Percentiles rank a stretch among this genome's conserved stretches.
Evolutionary conservation across 2,888 invertebrate species (phyloP).

Genomic region (Ethmia dodecea): DNA sequence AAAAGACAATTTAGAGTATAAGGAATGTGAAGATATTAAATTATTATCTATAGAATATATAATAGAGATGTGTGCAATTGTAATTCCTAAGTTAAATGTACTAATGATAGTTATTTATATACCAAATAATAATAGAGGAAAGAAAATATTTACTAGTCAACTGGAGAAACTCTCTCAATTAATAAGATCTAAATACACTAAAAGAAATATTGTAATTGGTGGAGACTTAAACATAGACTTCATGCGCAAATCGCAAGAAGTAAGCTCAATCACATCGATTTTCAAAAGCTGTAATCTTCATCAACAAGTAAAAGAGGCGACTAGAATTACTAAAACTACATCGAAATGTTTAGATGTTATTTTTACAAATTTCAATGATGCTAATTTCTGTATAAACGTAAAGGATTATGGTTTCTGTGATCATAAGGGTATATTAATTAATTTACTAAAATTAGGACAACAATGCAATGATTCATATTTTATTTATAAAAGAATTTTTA

Average conservation of each 20-base stretch:
- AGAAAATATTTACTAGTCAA: conserved; percentile 12
- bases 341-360: conserved; percentile 16
- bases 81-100: conserved; percentile 10
- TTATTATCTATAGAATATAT: conserved; percentile 15
- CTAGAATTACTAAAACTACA: conserved; percentile 9
- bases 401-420: conserved; percentile 14
- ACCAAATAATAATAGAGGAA: conserved; percentile 14
- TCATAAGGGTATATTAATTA: conserved; percentile 10
- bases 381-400: neutral
- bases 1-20: conserved; percentile 12
- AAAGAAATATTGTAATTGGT: conserved; percentile 16
- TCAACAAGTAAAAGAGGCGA: conserved; percentile 14
- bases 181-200: conserved; percentile 10
- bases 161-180: conserved; percentile 9
- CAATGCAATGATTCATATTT: neutral
- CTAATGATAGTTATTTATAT: conserved; percentile 18
- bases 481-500: conserved; percentile 2
- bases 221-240: conserved; percentile 14
- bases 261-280: conserved; percentile 2
- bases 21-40: conserved; percentile 10
- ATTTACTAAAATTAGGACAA: neutral
- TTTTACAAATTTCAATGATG: conserved; percentile 14
- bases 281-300: conserved; percentile 14
- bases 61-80: conserved; percentile 17
- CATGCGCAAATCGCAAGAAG: neutral